Evolutionary conservation across 2,797 vertebrate species (phyloP).

Genomic region (Rhynchotus rufescens): DNA sequence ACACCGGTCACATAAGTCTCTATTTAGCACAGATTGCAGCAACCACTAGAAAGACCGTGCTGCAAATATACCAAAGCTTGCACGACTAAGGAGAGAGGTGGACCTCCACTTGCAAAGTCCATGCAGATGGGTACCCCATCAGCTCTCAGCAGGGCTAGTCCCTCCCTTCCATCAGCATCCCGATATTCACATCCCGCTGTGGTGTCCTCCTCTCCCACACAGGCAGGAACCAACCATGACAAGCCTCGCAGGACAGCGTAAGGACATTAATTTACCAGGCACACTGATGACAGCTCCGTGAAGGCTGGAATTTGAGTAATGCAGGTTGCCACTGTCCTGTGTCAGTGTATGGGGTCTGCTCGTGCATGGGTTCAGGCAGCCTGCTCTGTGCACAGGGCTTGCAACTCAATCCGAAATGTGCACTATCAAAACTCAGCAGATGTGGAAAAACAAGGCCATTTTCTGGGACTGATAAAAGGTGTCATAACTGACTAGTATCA

Average conservation of each 20-base stretch:
- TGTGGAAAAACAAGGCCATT: constrained; percentile 74
- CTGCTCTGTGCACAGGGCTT: constrained; percentile 54
- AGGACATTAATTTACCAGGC: constrained; percentile 67
- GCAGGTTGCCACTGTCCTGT: constrained; percentile 76
- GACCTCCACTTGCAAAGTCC: background rate
- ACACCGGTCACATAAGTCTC: background rate
- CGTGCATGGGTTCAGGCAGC: background rate
- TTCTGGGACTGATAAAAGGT: constrained; percentile 75
- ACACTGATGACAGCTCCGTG: constrained; percentile 73
- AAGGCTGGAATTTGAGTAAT: constrained; percentile 76
- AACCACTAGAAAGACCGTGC: background rate
- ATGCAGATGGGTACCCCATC: background rate
- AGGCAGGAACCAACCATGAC: background rate
- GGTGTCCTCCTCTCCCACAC: constrained; percentile 9
- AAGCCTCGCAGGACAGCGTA: background rate
- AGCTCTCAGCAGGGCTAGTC: background rate
- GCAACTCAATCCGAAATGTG: constrained; percentile 34
- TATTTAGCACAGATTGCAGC: background rate
- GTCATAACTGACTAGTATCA: constrained; percentile 76
- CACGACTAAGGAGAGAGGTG: background rate
- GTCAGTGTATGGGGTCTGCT: constrained; percentile 69
- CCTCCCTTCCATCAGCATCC: background rate
- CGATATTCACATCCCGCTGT: background rate
- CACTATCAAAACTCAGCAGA: background rate
- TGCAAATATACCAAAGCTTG: background rate